phyloP scores from a whole-genome alignment of 2,113 vertebrate genomes.

The Balaenoptera acutorostrata region DNA sequence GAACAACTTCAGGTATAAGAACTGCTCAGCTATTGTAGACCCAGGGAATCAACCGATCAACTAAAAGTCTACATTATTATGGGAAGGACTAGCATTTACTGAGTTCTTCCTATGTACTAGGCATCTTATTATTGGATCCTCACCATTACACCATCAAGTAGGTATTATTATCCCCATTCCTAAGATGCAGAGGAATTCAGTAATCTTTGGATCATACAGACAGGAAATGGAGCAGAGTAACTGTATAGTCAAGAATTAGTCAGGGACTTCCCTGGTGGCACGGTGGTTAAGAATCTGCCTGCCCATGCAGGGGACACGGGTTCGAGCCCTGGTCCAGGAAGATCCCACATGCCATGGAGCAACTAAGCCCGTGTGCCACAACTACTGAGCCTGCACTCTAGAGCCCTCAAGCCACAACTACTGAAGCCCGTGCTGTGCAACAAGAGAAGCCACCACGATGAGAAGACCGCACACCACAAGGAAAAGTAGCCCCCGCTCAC shows the following conservation, averaged over 20 bases:
- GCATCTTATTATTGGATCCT: not conserved
- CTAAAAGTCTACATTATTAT: not conserved
- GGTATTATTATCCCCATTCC: not conserved
- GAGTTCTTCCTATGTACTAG: not conserved
- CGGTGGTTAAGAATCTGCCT: no score
- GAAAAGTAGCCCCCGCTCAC: no score
- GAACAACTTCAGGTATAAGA: not conserved
- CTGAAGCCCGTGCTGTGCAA: no score
- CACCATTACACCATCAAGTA: not conserved
- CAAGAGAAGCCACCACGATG: no score
- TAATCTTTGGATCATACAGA: not conserved
- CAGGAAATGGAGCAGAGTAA: not conserved
- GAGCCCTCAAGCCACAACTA: no score
- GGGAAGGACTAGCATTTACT: not conserved
- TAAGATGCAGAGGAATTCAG: not conserved
- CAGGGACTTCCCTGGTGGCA: no score
- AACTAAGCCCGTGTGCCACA: no score
- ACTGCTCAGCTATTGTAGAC: not conserved
- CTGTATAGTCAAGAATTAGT: not conserved
- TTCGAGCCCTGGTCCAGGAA: no score
- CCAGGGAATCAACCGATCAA: not conserved
- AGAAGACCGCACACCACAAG: rapidly evolving
- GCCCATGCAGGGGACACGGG: no score
- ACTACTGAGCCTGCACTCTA: no score
- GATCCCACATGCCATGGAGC: no score